Evolutionary conservation across 2,888 invertebrate species (phyloP).

Genomic region (Hedychridium roseum): DNA sequence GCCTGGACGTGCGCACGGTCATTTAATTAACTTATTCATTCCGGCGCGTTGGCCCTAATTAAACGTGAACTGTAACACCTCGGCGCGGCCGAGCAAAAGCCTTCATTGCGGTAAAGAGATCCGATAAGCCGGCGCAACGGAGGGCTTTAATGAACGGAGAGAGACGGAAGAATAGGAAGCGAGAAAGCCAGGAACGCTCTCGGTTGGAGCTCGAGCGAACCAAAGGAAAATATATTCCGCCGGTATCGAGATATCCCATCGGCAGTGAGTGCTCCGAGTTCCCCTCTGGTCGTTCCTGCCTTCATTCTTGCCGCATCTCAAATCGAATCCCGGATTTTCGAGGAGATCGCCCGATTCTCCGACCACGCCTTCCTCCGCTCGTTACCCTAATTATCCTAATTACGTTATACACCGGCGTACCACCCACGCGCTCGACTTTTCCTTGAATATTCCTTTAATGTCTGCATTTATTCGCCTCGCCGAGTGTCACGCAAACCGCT

Average conservation of each 20-base stretch:
- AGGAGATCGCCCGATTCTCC: slow-evolving; percentile 27
- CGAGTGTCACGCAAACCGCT: no score
- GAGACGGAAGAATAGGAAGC: slow-evolving; percentile 17
- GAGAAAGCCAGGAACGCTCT: background rate
- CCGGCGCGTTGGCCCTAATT: slow-evolving; percentile 54
- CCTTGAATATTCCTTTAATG: no score
- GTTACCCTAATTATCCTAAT: no score
- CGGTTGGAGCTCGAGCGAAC: slow-evolving; percentile 11
- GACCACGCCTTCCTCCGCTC: slow-evolving; percentile 16
- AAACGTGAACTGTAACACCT: slow-evolving; percentile 61
- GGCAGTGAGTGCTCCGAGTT: slow-evolving; percentile 6
- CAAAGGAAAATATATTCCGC: slow-evolving; percentile 31
- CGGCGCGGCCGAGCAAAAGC: slow-evolving; percentile 41
- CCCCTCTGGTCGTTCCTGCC: slow-evolving; percentile 5
- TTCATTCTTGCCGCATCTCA: slow-evolving; percentile 4
- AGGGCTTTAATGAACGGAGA: slow-evolving; percentile 40
- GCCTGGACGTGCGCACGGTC: slow-evolving; percentile 13
- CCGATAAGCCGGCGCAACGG: slow-evolving; percentile 47
- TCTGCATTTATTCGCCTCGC: no score
- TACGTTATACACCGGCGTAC: no score
- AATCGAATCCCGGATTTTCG: slow-evolving; percentile 12
- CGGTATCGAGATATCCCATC: slow-evolving; percentile 36
- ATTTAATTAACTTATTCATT: slow-evolving; percentile 62
- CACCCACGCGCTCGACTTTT: no score
- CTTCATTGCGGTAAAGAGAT: slow-evolving; percentile 45